A percentile compares a stretch with the other conserved stretches of the same genome.
Conservation (phyloP, 2,797 vertebrate species). For the Anguilla megastoma region DNA sequence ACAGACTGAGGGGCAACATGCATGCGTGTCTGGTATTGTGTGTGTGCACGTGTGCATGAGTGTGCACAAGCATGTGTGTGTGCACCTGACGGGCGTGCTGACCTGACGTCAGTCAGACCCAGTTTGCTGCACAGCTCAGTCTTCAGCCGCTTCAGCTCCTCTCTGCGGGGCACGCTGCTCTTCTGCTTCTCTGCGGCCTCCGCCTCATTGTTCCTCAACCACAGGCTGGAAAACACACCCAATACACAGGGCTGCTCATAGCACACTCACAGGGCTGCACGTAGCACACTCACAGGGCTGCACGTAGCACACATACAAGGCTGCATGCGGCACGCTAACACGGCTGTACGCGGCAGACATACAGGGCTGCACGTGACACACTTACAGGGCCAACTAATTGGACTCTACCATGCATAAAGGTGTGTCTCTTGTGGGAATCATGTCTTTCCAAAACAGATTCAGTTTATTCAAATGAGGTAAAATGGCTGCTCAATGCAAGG, state of each 20-base stretch:
- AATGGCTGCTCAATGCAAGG: not conserved
- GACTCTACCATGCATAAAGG: not conserved
- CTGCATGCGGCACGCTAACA: too few species aligned
- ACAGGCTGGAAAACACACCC: constrained; percentile 72
- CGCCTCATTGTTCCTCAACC: constrained; percentile 83
- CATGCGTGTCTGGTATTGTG: not conserved
- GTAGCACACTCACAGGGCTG: too few species aligned
- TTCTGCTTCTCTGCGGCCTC: constrained; percentile 79
- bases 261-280: not conserved
- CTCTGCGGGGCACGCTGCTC: constrained; percentile 83
- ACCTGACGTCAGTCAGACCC: constrained; percentile 88
- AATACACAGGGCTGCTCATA: not conserved
- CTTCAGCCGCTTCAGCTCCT: constrained; percentile 85
- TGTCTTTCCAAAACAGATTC: not conserved
- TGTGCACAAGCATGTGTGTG: not conserved
- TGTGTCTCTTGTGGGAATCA: not conserved
- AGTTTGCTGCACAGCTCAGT: constrained; percentile 77
- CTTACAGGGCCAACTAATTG: not conserved
- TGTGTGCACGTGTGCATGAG: not conserved
- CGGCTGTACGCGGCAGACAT: too few species aligned
- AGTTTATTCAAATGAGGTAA: not conserved
- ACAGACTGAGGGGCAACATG: too few species aligned
- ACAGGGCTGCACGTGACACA: not conserved
- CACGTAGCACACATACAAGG: not conserved
- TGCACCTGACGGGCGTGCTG: not conserved